These are phyloP conservation scores for Orchestia grillus DNA, from an alignment of 1,140 invertebrate species.

Conservation along the genomic window DNA sequence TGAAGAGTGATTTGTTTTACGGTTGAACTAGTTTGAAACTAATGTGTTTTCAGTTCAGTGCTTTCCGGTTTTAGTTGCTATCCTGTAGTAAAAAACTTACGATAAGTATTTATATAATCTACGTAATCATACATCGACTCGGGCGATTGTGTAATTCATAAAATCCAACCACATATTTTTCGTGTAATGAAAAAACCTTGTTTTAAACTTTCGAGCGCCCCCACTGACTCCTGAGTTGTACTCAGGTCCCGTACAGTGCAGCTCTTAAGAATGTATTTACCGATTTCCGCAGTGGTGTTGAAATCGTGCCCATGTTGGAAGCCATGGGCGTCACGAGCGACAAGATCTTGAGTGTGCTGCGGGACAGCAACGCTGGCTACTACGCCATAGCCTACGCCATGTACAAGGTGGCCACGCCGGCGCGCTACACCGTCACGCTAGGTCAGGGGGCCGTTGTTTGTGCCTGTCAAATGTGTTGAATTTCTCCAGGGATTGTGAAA, in stretches of 20 bases:
- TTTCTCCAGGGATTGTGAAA: not conserved
- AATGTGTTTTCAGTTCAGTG: too few species aligned
- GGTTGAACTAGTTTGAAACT: too few species aligned
- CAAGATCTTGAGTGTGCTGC: constrained; percentile 80
- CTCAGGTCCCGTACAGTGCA: not conserved
- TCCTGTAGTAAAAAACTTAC: too few species aligned
- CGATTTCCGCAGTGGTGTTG: constrained; percentile 83
- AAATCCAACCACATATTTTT: not conserved
- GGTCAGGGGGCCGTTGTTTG: constrained; percentile 73
- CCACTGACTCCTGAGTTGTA: not conserved
- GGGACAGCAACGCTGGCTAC: constrained; percentile 85
- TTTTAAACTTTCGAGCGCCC: not conserved
- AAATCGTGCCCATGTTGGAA: constrained; percentile 84
- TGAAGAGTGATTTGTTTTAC: too few species aligned
- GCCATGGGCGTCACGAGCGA: constrained; percentile 80
- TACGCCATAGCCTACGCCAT: constrained; percentile 88
- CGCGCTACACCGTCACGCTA: constrained; percentile 90
- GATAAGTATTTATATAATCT: too few species aligned
- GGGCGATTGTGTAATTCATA: too few species aligned
- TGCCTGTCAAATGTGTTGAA: not conserved
- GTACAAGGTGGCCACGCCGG: constrained; percentile 92
- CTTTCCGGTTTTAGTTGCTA: too few species aligned
- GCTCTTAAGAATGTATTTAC: not conserved
- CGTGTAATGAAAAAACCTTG: not conserved
- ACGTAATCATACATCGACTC: too few species aligned